Evolutionary conservation across 2,888 invertebrate species (phyloP), one percentile per base, ranked within the genome.

Genomic region (Orthosia cruda): DNA sequence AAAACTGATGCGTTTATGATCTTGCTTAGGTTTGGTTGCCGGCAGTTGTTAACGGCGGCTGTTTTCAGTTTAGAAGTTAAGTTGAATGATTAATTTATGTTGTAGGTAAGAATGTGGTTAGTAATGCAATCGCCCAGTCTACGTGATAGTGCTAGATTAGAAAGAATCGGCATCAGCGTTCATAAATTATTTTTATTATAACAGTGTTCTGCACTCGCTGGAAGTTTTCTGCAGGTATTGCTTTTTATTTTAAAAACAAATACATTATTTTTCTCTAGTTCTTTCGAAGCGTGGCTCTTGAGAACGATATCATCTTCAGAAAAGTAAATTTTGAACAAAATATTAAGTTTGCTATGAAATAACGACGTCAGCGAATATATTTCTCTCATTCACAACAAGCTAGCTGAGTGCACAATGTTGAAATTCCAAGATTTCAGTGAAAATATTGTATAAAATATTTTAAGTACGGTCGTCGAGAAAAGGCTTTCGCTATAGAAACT

Each of bases 371-470:
- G 49, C 52, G 20, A 75, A 80, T 63, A 63, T 67, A 62, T 62
- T 67, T 80, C 32, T 49, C 50, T 61, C 69, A 80, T 84, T 70
- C 64, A 40, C 23, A 69, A 69, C 65, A 55, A 80, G 45, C 69
- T 47, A 65, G 81, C 81, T 58, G 61, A 81, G 61, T 71, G 71
- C 81, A 84, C 64, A 80, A 74, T 67, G 74, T 18, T 67, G 45
- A 74, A 74, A 71, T 70, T 52, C 20, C 64, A 23, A 61, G 49
- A 71, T 74, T 68, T 64, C 57, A 54, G 18, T 50, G 70, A 63
- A 66, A 82, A 69, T 75, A 45, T 71, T 62, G 50, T 69, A 49
- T 55, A 50, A 71, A 84, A 80, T 71, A 84, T 71, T 74, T 81
- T 75, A 69, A 75, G 76, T 67, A 62, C 61, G 23, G 49, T 61